A percentile compares a stretch with the other conserved stretches of the same genome.
Evolutionary conservation across 2,113 vertebrate genomes (phyloP).

Genomic region (Archilochus colubris): DNA sequence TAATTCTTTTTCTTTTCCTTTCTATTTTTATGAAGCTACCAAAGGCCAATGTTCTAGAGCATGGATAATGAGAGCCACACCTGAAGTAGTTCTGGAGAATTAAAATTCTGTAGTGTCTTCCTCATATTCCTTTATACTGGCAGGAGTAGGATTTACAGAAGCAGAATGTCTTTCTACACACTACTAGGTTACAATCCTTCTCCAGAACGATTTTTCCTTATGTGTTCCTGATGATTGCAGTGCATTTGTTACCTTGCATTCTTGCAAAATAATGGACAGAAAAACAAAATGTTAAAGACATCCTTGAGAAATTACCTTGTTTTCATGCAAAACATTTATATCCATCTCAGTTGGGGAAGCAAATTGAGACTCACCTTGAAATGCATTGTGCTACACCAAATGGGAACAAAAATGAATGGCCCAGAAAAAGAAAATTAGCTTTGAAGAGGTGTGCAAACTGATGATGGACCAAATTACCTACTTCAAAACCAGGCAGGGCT

Average conservation of each 20-base stretch:
- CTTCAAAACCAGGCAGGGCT: neutral
- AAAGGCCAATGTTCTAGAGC: neutral
- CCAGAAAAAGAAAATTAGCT: neutral
- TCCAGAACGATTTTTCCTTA: neutral
- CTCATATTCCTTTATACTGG: neutral
- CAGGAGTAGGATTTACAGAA: neutral
- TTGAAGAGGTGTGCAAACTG: neutral
- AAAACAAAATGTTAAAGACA: neutral
- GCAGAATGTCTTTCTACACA: neutral
- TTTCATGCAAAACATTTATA: neutral
- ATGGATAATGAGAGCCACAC: neutral
- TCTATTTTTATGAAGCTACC: neutral
- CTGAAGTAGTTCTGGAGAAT: neutral
- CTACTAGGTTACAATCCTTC: neutral
- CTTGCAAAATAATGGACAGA: neutral
- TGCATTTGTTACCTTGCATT: neutral
- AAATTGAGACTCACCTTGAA: neutral
- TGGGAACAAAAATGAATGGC: neutral
- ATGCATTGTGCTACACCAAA: neutral
- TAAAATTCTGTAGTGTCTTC: neutral
- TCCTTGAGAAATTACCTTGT: neutral
- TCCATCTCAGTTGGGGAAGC: neutral
- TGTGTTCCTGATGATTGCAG: neutral
- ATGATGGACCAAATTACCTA: neutral
- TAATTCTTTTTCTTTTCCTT: neutral